Base-by-base conservation (phyloP, 2,113 vertebrate genomes). In the Paedocypris sp. region DNA sequence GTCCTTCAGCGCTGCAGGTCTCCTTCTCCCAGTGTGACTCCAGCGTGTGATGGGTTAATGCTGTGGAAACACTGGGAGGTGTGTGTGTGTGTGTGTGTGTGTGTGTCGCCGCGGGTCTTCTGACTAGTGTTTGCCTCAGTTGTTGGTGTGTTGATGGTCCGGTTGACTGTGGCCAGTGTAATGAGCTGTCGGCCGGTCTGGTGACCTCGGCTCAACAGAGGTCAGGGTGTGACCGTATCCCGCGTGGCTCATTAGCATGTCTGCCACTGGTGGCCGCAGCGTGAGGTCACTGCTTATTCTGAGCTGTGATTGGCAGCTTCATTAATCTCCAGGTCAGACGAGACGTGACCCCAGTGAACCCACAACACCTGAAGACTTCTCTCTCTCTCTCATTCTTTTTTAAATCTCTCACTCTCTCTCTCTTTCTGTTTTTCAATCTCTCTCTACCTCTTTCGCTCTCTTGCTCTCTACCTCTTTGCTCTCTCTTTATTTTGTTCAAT, bases 181-280 rank as follows among this genome's bases (percentile, higher is more conserved):
- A 71, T 48, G 54, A 67, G 64, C 18, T 8, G 35, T n/a, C 3
- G 45, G 22, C 10, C 29, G 25, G 20, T 19, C 15, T 41, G 62
- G 49, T 31, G 51, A 61, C 51, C 45, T 28, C 29, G 19, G 10
- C 4, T 22, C 32, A 20, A 16, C 31, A 13, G 42, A 61, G 57
- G 29, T 61, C 12, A 32, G 67, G 49, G 57, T 31, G 48, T 45
- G 49, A 60, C 67, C 48, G 60, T 76, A 61, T 60, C 56, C 77
- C 74, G 76, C 63, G 38, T 48, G 22, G 66, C 83, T 82, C 82
- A 83, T 83, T 86, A 83, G 64, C 73, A 20, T 20, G 9, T 39
- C 51, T 73, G 73, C 57, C 62, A 68, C 68, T 69, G 39, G 16
- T 70, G 76, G 73, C 73, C 81, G 29, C 46, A 58, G 68, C 53